Evolutionary conservation across 2,888 invertebrate species (phyloP).

Genomic region (Xylocampa areola): DNA sequence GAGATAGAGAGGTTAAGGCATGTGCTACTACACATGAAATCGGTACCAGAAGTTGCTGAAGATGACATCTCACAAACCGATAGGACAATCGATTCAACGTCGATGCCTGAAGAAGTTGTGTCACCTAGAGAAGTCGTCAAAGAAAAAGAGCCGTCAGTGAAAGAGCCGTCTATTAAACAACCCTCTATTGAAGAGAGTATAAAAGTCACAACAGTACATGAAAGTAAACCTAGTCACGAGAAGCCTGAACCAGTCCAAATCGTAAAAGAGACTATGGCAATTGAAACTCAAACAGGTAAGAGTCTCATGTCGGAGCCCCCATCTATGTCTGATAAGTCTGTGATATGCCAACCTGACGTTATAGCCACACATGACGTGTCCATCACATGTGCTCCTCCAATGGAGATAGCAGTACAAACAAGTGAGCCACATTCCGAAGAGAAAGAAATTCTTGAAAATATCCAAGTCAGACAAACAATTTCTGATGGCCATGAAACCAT

Average conservation of each 20-base stretch:
- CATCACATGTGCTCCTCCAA: constrained; percentile 86
- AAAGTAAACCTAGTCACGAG: constrained; percentile 65
- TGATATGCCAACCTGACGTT: constrained; percentile 78
- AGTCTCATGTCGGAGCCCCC: constrained; percentile 87
- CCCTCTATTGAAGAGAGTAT: constrained; percentile 55
- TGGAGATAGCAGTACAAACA: constrained; percentile 91
- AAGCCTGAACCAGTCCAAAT: constrained; percentile 52
- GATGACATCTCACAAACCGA: constrained; percentile 89
- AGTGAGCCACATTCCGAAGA: constrained; percentile 86
- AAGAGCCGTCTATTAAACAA: constrained; percentile 49
- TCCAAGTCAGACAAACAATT: constrained; percentile 91
- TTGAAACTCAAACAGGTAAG: constrained; percentile 92
- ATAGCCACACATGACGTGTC: constrained; percentile 85
- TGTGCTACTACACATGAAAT: constrained; percentile 81
- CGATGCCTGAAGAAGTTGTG: constrained; percentile 93
- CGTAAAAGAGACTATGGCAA: constrained; percentile 70
- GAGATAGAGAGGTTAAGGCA: constrained; percentile 89
- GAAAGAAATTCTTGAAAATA: constrained; percentile 90
- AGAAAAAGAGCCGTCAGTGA: constrained; percentile 57
- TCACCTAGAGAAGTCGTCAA: constrained; percentile 69
- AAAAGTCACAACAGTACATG: constrained; percentile 63
- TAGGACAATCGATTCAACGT: constrained; percentile 92
- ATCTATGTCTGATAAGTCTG: constrained; percentile 81
- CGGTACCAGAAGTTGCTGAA: constrained; percentile 78
- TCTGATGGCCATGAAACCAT: constrained; percentile 92